These are phyloP conservation scores for Drosophila arizonae DNA, from an alignment of 1,140 invertebrate genomes.

Conservation along the genomic window DNA sequence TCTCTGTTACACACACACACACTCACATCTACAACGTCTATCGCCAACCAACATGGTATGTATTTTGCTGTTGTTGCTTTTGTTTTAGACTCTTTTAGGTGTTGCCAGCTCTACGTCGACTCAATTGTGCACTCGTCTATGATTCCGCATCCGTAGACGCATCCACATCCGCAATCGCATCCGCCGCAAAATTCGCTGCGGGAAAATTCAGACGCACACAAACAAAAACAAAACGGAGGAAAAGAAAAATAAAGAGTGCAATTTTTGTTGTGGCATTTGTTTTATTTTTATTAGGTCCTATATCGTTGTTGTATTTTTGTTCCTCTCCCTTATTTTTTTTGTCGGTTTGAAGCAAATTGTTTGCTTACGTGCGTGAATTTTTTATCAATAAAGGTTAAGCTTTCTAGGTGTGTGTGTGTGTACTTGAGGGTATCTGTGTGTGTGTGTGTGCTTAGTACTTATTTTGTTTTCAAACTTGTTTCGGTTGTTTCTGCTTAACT, in stretches of 20 bases:
- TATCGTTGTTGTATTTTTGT: conserved; percentile 1
- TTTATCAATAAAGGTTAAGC: conserved; percentile 43
- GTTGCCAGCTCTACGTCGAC: conserved; percentile 43
- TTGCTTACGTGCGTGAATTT: conserved; percentile 56
- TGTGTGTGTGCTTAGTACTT: conserved; percentile 1
- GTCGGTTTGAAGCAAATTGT: conserved; percentile 28
- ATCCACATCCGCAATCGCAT: conserved; percentile 36
- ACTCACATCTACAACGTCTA: conserved; percentile 7
- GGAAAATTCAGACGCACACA: not conserved
- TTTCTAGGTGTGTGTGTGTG: not conserved
- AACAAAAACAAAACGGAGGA: not conserved
- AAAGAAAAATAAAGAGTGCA: conserved; percentile 8
- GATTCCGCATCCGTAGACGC: conserved; percentile 54
- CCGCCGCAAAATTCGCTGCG: conserved; percentile 22
- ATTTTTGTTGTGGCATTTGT: conserved; percentile 19
- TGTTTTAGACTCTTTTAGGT: conserved; percentile 15
- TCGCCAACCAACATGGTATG: conserved; percentile 23
- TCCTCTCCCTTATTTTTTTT: not conserved
- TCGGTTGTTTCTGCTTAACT: too few species aligned
- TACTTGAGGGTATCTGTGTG: not conserved
- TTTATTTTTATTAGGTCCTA: conserved; percentile 16
- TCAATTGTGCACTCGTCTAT: conserved; percentile 73
- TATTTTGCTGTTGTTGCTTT: conserved; percentile 7
- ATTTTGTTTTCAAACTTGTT: conserved; percentile 14
- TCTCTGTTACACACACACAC: conserved; percentile 1